Percentiles rank a stretch among this genome's conserved stretches.
phyloP scores from a whole-genome alignment of 2,113 vertebrate genomes.

The Melanerpes aurifrons region DNA sequence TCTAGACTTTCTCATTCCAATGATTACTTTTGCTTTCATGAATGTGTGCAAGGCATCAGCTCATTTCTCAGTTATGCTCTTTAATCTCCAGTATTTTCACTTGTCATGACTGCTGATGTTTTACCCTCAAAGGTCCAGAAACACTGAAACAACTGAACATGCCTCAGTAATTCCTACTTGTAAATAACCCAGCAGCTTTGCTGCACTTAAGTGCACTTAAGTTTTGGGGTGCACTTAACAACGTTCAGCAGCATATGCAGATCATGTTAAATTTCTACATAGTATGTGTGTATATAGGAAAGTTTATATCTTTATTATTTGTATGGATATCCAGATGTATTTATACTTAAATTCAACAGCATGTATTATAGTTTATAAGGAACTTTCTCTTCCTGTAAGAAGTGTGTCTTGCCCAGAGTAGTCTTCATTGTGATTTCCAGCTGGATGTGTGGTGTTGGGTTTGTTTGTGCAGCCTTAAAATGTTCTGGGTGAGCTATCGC shows the following conservation, averaged over 20 bases:
- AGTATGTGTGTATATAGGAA: neutral
- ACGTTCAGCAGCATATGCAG: neutral
- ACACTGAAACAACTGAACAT: neutral
- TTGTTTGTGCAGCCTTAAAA: neutral
- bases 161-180: neutral
- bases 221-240: too few relatives aligned
- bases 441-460: neutral
- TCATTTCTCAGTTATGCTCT: neutral
- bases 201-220: neutral
- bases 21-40: neutral
- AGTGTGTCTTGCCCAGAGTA: neutral
- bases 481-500: fast-evolving
- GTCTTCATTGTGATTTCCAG: neutral
- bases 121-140: neutral
- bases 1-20: neutral
- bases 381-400: neutral
- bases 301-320: neutral
- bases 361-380: neutral
- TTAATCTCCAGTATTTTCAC: neutral
- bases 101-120: neutral
- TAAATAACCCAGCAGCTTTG: neutral
- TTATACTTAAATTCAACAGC: neutral
- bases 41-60: neutral
- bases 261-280: fast-evolving
- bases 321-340: neutral